Percentiles rank a stretch among this genome's conserved stretches.
Conservation (phyloP, 2,888 invertebrate species). For the Tachina fera region DNA sequence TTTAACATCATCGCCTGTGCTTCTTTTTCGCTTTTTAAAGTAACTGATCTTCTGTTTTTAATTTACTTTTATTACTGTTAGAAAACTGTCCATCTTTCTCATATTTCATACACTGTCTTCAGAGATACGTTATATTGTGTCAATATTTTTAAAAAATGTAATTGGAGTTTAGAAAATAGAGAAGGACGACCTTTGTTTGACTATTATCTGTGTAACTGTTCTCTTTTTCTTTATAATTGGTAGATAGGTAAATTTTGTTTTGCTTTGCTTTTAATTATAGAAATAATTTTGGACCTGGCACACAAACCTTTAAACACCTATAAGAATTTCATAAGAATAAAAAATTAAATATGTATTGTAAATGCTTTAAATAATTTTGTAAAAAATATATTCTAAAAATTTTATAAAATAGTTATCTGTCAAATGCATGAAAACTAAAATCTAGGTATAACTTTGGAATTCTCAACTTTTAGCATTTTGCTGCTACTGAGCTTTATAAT, state of each 20-base stretch:
- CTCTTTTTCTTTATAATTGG: slow-evolving; percentile 60
- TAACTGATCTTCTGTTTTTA: slow-evolving; percentile 52
- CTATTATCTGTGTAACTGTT: slow-evolving; percentile 62
- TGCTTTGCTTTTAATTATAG: slow-evolving; percentile 69
- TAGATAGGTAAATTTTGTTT: slow-evolving; percentile 63
- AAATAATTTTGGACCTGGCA: slow-evolving; percentile 77
- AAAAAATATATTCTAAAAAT: slow-evolving; percentile 48
- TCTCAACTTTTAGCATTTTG: slow-evolving; percentile 16
- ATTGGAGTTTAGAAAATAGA: slow-evolving; percentile 57
- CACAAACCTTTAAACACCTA: slow-evolving; percentile 80
- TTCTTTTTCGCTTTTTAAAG: slow-evolving; percentile 41
- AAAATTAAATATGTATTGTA: slow-evolving; percentile 77
- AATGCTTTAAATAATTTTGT: slow-evolving; percentile 69
- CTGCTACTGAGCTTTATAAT: slow-evolving; percentile 9
- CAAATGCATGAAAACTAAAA: slow-evolving; percentile 36
- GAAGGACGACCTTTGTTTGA: slow-evolving; percentile 54
- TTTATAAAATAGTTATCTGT: slow-evolving; percentile 15
- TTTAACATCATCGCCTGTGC: slow-evolving; percentile 64
- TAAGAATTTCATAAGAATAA: slow-evolving; percentile 81
- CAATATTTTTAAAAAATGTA: slow-evolving; percentile 30
- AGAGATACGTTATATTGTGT: slow-evolving; percentile 9
- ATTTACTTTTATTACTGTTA: slow-evolving; percentile 49
- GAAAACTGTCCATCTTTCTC: slow-evolving; percentile 56
- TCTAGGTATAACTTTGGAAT: slow-evolving; percentile 10
- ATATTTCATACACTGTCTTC: slow-evolving; percentile 49